Conservation (phyloP, 2,888 invertebrate genomes). For the Xanthostigma xanthostigma region DNA sequence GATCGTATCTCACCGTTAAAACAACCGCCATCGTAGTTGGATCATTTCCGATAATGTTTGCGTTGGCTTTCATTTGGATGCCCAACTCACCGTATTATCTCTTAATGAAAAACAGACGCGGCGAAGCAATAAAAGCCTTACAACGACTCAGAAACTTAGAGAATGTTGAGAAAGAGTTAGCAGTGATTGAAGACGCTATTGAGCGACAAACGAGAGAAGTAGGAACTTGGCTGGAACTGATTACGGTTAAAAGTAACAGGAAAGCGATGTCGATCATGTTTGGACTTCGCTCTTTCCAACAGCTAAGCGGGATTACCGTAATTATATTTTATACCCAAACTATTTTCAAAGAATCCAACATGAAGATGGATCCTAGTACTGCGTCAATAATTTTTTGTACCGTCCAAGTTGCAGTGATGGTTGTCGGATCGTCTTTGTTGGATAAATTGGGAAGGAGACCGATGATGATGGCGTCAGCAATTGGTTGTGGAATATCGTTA, state of each 20-base stretch:
- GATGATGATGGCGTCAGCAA: conserved; percentile 59
- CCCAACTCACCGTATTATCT: conserved; percentile 65
- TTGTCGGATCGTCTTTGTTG: conserved; percentile 50
- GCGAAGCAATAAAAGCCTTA: conserved; percentile 46
- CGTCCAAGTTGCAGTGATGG: conserved; percentile 62
- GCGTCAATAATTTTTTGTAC: conserved; percentile 67
- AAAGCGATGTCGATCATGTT: conserved; percentile 60
- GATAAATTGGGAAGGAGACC: conserved; percentile 70
- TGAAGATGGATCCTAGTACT: conserved; percentile 42
- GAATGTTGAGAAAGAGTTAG: conserved; percentile 40
- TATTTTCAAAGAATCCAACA: conserved; percentile 62
- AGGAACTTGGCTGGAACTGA: conserved; percentile 39
- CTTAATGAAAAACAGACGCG: conserved; percentile 36
- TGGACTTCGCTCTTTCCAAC: conserved; percentile 73
- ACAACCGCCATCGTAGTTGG: conserved; percentile 51
- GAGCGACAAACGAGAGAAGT: conserved; percentile 39
- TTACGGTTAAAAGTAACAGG: conserved; percentile 45
- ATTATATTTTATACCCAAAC: conserved; percentile 67
- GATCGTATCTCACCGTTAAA: conserved; percentile 54
- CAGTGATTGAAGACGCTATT: conserved; percentile 45
- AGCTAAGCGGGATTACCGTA: conserved; percentile 70
- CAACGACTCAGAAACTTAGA: conserved; percentile 54
- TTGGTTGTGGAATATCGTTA: conserved; percentile 55
- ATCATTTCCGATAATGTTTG: conserved; percentile 45
- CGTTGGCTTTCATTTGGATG: conserved; percentile 50